These are phyloP conservation scores for Equus przewalskii DNA, from an alignment of 2,113 vertebrate genomes.

Conservation along the genomic window DNA sequence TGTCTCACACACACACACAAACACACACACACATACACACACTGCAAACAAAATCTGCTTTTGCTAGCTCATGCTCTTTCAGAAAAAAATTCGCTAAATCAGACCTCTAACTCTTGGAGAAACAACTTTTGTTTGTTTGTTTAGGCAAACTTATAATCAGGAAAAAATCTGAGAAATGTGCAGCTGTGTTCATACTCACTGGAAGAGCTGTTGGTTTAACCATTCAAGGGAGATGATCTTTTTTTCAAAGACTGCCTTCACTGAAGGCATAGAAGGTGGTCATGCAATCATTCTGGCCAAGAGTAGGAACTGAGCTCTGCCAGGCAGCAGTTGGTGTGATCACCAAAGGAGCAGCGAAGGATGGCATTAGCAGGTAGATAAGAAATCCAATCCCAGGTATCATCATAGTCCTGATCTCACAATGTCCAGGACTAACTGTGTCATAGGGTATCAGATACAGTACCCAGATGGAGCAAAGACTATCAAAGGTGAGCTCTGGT, in stretches of 20 bases:
- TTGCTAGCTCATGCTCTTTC: background rate
- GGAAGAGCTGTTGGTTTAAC: background rate
- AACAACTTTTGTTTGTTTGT: background rate
- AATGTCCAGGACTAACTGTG: too few species aligned
- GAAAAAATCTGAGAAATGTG: background rate
- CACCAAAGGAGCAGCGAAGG: background rate
- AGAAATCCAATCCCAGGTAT: background rate
- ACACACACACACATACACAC: background rate
- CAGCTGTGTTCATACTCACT: background rate
- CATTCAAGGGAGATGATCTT: background rate
- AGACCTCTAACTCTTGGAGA: background rate
- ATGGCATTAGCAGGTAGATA: background rate
- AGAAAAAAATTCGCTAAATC: background rate
- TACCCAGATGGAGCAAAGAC: background rate
- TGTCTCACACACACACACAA: background rate
- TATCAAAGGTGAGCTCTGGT: background rate
- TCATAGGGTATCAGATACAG: background rate
- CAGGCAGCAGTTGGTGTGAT: background rate
- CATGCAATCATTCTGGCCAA: background rate
- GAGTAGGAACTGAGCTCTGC: background rate
- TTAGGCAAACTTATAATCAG: background rate
- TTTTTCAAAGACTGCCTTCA: background rate
- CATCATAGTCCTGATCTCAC: background rate
- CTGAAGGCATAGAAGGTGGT: too few species aligned
- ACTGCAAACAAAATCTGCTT: background rate